Base-by-base conservation (phyloP, 1,140 invertebrate species). In the Diachasma alloeum region DNA sequence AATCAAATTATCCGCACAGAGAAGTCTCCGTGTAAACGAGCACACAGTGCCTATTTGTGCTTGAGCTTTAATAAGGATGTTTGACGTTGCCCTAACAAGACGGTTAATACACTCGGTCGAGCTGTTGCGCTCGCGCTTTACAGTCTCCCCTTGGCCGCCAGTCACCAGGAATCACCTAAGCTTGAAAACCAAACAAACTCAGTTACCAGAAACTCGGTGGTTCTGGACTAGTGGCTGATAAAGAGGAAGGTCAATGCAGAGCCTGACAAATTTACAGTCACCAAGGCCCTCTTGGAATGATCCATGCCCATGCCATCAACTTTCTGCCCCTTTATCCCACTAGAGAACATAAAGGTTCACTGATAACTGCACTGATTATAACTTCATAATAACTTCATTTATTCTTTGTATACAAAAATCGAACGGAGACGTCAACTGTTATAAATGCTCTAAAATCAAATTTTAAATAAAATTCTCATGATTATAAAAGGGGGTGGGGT, bases 161-260 rank as follows among this genome's bases (percentile, higher is more conserved):
- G 78, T 81, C 82, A 83, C 80, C 76, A 79, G 76, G 81, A 85
- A 85, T 83, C 81, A 85, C 82, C 81, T 86, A 86, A 86, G 85
- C 85, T 86, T 86, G 83, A 87, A 86, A 86, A 87, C 81, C 86
- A 84, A 87, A 87, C 83, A 87, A 87, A 87, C 84, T 87, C 82
- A 83, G 85, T 87, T 87, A 87, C 80, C 76, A 70, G 36, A 63
- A 59, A 59, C 39, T 42, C 39, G 39, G 39, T 10, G 39, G 39
- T 26, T 39, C 37, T 19, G 31, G 66, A 11, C 36, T 69, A 9
- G 13, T 42, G 39, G 39, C 39, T 31, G 39, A 2, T 42, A 13
- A 42, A 42, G 39, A 42, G 13, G 39, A 42, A 42, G 39, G 13
- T 42, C 39, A 42, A 11, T 42, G 9, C 39, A 42, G 39, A 42